These are phyloP conservation scores for Hippotragus niger DNA, from an alignment of 2,113 vertebrate genomes.

Conservation along the genomic window DNA sequence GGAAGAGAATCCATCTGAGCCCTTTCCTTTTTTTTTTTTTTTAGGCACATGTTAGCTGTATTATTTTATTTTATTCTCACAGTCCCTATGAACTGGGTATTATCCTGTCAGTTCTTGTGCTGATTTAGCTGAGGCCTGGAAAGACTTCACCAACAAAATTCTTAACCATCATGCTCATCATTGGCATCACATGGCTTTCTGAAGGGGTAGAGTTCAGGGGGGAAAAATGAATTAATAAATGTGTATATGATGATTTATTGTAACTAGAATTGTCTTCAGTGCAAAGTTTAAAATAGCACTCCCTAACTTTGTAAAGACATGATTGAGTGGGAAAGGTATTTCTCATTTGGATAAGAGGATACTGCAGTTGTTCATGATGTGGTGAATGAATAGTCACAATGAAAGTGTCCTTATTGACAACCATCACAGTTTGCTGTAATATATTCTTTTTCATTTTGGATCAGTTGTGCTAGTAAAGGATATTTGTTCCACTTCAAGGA, in stretches of 20 bases:
- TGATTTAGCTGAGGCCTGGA: not conserved
- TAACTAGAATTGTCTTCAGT: not conserved
- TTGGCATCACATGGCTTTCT: not conserved
- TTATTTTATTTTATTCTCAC: not conserved
- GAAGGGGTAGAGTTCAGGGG: not conserved
- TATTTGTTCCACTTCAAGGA: constrained; percentile 36
- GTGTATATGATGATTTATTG: not conserved
- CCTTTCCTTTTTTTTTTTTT: not conserved
- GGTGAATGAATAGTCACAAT: not conserved
- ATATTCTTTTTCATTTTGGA: constrained; percentile 17
- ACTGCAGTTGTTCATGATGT: not conserved
- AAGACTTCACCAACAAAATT: not conserved
- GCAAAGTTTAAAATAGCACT: not conserved
- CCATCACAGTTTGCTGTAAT: not conserved
- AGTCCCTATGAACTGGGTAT: not conserved
- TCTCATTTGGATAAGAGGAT: not conserved
- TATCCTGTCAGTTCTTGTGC: not conserved
- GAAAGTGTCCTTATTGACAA: constrained; percentile 31
- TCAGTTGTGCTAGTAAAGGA: not conserved
- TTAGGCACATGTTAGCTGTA: not conserved
- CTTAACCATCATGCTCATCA: not conserved
- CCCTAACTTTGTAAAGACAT: not conserved
- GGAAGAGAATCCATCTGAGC: not conserved
- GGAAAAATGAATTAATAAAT: not conserved
- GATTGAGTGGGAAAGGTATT: not conserved